Evolutionary conservation across 2,113 vertebrate genomes (phyloP).

Genomic region (Neoarius graeffei): DNA sequence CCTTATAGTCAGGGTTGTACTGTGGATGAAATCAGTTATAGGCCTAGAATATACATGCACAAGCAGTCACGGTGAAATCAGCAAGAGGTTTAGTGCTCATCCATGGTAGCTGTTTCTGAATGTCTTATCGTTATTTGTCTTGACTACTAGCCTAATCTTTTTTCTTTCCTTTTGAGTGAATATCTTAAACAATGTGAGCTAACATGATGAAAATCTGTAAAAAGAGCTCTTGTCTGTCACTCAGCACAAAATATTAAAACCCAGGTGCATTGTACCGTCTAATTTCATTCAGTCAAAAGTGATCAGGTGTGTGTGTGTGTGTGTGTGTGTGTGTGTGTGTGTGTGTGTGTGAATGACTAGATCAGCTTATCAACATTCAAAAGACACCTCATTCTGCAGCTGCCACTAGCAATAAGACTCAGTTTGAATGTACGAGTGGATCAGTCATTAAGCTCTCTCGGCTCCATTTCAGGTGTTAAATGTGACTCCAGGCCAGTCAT

Average conservation of each 20-base stretch:
- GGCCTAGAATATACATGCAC: not conserved
- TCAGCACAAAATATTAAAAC: not conserved
- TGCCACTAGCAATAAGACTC: slow-evolving; percentile 37
- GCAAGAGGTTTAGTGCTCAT: not conserved
- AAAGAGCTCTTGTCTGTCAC: not conserved
- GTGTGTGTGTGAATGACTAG: slow-evolving; percentile 4
- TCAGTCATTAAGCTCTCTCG: not conserved
- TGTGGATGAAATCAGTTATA: not conserved
- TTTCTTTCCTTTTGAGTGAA: not conserved
- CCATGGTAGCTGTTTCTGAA: not conserved
- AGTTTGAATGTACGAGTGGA: slow-evolving; percentile 25
- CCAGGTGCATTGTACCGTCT: not conserved
- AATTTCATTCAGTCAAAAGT: slow-evolving; percentile 20
- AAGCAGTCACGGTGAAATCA: not conserved
- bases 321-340: slow-evolving; percentile 3
- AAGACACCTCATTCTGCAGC: slow-evolving; percentile 25
- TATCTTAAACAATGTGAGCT: not conserved
- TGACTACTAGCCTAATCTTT: not conserved
- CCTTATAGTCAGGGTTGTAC: not conserved
- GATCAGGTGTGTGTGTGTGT: slow-evolving; percentile 31
- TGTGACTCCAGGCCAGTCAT: not conserved
- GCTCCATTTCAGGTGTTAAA: not conserved
- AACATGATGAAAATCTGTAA: not conserved
- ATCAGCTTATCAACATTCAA: slow-evolving; percentile 35
- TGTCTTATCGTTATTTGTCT: not conserved